Percentiles rank a stretch among this genome's conserved stretches.
phyloP scores from a whole-genome alignment of 1,140 invertebrate genomes.

The Vanessa atalanta region DNA sequence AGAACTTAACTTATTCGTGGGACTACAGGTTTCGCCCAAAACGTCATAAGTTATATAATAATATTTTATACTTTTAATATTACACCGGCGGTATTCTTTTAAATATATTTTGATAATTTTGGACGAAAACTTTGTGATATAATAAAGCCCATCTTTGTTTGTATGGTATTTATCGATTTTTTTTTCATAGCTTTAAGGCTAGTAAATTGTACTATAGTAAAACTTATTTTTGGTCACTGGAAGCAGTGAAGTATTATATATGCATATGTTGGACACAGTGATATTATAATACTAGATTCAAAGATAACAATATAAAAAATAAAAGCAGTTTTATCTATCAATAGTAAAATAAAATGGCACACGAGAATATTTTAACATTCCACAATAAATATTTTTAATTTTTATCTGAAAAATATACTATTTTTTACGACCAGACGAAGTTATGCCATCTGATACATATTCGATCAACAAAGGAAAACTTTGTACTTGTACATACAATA shows the following conservation, averaged over 20 bases:
- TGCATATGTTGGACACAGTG: constrained; percentile 46
- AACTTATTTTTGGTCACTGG: constrained; percentile 38
- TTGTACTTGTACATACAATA: background rate
- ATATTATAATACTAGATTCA: constrained; percentile 10
- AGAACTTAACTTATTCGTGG: constrained; percentile 42
- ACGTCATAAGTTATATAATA: background rate
- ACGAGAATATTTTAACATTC: constrained; percentile 47
- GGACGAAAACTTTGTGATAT: constrained; percentile 5
- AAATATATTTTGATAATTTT: background rate
- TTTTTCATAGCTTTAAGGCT: constrained; percentile 56
- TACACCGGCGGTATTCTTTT: background rate
- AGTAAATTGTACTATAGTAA: constrained; percentile 73
- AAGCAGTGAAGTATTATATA: constrained; percentile 49
- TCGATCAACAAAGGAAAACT: background rate
- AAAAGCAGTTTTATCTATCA: constrained; percentile 49
- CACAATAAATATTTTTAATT: constrained; percentile 10
- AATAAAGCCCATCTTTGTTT: constrained; percentile 16
- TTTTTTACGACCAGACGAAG: background rate
- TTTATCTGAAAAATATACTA: constrained; percentile 6
- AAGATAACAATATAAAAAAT: constrained; percentile 52
- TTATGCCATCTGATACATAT: background rate
- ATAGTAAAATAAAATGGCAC: constrained; percentile 65
- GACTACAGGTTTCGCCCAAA: constrained; percentile 6
- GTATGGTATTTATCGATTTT: constrained; percentile 12
- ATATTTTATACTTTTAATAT: background rate